Conservation (phyloP, 2,797 vertebrate species). For the Mormyrops boulengeri region DNA sequence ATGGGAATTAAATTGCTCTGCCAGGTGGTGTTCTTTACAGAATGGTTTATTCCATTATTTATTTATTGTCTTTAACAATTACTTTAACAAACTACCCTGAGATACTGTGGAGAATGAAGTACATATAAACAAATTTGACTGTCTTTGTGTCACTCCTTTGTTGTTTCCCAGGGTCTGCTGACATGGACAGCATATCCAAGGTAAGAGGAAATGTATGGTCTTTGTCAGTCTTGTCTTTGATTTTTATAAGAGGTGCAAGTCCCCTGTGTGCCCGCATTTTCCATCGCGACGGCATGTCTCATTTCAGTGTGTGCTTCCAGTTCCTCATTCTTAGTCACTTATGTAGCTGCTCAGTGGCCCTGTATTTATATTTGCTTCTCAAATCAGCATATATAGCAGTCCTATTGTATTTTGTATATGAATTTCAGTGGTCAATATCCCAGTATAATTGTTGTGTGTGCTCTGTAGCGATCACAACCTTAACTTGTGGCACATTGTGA, state of each 20-base stretch:
- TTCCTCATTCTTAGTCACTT: neutral
- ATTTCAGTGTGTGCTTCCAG: neutral
- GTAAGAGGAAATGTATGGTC: slow-evolving; percentile 53
- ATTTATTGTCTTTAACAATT: neutral
- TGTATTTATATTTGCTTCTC: neutral
- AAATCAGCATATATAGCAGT: neutral
- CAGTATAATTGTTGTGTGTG: neutral
- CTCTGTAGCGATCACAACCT: neutral
- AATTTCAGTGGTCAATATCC: neutral
- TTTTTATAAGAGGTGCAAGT: slow-evolving; percentile 12
- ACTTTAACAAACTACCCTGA: neutral
- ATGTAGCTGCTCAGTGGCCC: neutral
- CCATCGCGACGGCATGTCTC: neutral
- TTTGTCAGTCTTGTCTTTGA: neutral
- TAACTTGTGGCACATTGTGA: neutral
- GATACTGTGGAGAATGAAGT: neutral
- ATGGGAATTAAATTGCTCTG: neutral
- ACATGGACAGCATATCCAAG: slow-evolving; percentile 98
- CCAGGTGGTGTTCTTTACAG: neutral
- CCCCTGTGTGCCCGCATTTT: neutral
- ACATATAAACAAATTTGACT: neutral
- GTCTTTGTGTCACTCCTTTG: neutral
- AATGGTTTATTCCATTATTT: neutral
- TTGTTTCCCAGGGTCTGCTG: slow-evolving; percentile 77
- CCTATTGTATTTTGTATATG: neutral